Evolutionary conservation across 2,797 vertebrate species (phyloP).

Genomic region (Margarornis squamiger): DNA sequence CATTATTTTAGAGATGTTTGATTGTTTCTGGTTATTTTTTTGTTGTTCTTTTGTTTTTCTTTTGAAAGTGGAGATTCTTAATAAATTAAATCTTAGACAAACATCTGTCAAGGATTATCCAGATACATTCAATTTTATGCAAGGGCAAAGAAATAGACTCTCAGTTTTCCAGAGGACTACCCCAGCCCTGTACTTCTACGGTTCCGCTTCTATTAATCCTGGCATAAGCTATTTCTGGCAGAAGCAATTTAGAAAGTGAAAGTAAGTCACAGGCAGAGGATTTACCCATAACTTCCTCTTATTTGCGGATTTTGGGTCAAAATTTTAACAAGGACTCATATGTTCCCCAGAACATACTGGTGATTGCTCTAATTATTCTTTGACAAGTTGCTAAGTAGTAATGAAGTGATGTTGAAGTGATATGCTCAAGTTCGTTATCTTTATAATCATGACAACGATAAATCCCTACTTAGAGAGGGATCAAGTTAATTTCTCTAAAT

Average conservation of each 20-base stretch:
- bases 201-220: neutral
- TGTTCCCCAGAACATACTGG: neutral
- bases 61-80: neutral
- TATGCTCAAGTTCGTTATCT: neutral
- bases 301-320: neutral
- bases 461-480: neutral
- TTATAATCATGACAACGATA: neutral
- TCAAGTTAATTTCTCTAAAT: neutral
- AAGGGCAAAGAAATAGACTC: neutral
- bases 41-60: neutral
- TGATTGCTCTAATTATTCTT: neutral
- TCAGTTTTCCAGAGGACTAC: neutral
- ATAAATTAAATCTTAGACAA: neutral
- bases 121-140: neutral
- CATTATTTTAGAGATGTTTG: neutral
- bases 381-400: neutral
- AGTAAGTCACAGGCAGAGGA: neutral
- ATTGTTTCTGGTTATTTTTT: neutral
- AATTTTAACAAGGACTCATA: neutral
- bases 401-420: neutral
- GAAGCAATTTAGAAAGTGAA: neutral
- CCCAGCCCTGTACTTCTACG: neutral
- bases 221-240: neutral
- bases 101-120: conserved; percentile 47
- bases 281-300: neutral